These are phyloP conservation scores for Araneus ventricosus DNA, from an alignment of 1,140 invertebrate species.

Conservation along the genomic window DNA sequence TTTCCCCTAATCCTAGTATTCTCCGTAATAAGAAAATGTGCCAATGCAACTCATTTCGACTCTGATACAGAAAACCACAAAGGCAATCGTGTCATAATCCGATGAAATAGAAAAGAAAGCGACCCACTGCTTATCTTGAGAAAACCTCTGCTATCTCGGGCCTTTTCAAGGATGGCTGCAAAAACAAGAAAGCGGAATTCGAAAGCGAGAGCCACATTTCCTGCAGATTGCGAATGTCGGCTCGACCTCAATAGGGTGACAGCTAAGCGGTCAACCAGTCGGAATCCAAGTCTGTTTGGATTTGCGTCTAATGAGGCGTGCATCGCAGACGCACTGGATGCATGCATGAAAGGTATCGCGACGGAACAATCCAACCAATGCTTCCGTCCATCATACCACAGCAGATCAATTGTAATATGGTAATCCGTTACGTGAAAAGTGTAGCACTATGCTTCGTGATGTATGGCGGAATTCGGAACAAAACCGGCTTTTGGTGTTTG, in stretches of 20 bases:
- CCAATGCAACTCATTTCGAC: too few relatives aligned
- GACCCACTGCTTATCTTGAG: neutral
- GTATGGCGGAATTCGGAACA: neutral
- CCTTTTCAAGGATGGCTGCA: constrained; percentile 1
- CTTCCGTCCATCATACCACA: neutral
- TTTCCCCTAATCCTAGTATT: too few relatives aligned
- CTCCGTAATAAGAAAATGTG: too few relatives aligned
- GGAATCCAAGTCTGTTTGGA: neutral
- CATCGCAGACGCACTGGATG: neutral
- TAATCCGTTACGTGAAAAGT: neutral
- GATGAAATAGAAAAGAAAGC: too few relatives aligned
- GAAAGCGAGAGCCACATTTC: neutral
- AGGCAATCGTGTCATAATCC: too few relatives aligned
- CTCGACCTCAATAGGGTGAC: neutral
- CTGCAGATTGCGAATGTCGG: neutral
- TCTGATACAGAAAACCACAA: too few relatives aligned
- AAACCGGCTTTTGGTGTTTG: neutral
- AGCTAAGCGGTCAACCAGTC: neutral
- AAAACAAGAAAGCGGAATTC: neutral
- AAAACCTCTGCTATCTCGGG: neutral
- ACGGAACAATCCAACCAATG: neutral
- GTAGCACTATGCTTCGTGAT: neutral
- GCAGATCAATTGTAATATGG: neutral
- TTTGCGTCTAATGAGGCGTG: neutral
- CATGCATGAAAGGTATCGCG: neutral